Evolutionary conservation across 2,888 invertebrate genomes (phyloP), one percentile per base, ranked within the genome.

Genomic region (Byasa hedistus): DNA sequence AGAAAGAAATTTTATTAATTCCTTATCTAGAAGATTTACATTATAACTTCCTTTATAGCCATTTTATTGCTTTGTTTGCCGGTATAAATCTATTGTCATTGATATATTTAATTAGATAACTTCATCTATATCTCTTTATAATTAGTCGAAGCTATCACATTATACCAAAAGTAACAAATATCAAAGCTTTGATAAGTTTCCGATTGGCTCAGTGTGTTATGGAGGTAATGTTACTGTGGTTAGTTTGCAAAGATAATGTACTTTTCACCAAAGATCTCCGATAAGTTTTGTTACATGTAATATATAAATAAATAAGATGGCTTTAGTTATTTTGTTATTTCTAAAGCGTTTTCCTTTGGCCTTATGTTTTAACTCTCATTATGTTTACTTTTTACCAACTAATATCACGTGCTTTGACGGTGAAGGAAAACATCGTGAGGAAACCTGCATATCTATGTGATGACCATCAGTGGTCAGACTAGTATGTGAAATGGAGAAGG

Each of bases 11-110:
- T 48, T 48, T n/a, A 48, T 48, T 48, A 48, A 48, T n/a, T 48
- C 48, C 5, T 48, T 48, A 19, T n/a, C 48, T 48, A 48, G n/a
- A n/a, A 8, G n/a, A 48, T 48, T 48, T n/a, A n/a, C 48, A 7
- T 48, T n/a, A 39, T 39, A 39, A 39, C 39, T 54, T 54, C 52
- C 22, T 54, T 54, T 54, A 54, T 21, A 22, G 22, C 22, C 48
- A 5, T 51, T n/a, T 54, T 54, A 54, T 54, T 23, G 22, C n/a
- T 21, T 23, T 54, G 52, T 54, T 54, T 54, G 22, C 22, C 22
- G 10, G n/a, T n/a, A 54, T 22, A 54, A 54, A 54, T 54, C 22
- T 57, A 57, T 54, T 54, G 23, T 54, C 22, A 54, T 54, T 22
- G 52, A 54, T 54, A 15, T 54, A 23, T 54, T 12, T 54, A 54